These are phyloP conservation scores for Callocephalon fimbriatum DNA, from an alignment of 2,113 vertebrate species.

Conservation along the genomic window DNA sequence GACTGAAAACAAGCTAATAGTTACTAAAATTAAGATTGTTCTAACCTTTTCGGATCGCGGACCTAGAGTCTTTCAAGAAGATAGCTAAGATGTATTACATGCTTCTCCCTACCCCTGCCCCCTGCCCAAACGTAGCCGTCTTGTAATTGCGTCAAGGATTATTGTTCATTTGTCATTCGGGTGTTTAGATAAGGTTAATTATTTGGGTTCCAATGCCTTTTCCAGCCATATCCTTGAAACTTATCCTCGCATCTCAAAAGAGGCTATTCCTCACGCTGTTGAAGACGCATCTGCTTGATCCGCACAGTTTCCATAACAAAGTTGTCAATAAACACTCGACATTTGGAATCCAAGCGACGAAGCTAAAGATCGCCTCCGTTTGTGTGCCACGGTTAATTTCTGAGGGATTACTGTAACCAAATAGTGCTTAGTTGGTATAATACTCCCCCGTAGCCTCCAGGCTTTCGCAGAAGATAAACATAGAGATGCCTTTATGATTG, in stretches of 20 bases:
- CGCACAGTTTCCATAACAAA: slow-evolving; percentile 22
- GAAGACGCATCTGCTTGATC: neutral
- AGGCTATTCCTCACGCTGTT: neutral
- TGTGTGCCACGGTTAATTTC: slow-evolving; percentile 44
- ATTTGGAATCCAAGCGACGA: neutral
- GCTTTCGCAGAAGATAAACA: slow-evolving; percentile 48
- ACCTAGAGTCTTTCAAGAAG: neutral
- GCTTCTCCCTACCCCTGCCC: neutral
- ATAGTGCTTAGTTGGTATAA: slow-evolving; percentile 25
- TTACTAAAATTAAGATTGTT: slow-evolving; percentile 56
- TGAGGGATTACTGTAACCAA: slow-evolving; percentile 49
- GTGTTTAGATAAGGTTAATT: slow-evolving; percentile 20
- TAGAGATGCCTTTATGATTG: slow-evolving; percentile 24
- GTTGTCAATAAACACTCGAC: slow-evolving; percentile 13
- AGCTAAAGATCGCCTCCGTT: slow-evolving; percentile 32
- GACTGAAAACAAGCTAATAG: slow-evolving; percentile 42
- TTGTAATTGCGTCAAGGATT: neutral
- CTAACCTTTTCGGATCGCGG: slow-evolving; percentile 41
- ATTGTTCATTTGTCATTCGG: neutral
- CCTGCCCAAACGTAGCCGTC: neutral
- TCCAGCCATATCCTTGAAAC: neutral
- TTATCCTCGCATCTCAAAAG: neutral
- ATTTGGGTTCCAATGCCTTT: neutral
- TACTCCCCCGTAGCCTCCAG: slow-evolving; percentile 39
- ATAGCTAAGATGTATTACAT: neutral